A percentile compares a stretch with the other conserved stretches of the same genome.
phyloP scores from a whole-genome alignment of 2,113 vertebrate genomes.

The Aleadryas rufinucha region DNA sequence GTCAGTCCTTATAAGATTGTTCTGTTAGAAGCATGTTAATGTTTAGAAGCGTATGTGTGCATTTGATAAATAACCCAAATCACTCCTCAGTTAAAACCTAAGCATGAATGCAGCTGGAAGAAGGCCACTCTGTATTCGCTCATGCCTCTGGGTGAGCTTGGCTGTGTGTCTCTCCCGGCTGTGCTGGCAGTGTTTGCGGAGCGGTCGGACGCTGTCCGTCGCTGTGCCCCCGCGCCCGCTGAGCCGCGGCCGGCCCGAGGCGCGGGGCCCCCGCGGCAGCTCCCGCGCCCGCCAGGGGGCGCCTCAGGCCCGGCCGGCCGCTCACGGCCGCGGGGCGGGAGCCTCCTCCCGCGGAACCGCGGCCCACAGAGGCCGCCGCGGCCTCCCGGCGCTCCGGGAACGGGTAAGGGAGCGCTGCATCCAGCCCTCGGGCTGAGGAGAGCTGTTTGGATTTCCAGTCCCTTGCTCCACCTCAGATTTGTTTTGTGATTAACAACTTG shows the following conservation, averaged over 20 bases:
- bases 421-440: background rate
- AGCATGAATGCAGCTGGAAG: rapidly evolving
- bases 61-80: background rate
- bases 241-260: no score
- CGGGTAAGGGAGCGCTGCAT: background rate
- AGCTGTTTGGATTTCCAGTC: background rate
- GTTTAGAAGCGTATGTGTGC: background rate
- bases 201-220: background rate
- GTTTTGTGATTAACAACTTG: background rate
- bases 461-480: background rate
- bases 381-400: background rate
- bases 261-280: background rate
- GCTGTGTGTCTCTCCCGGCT: background rate
- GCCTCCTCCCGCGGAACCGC: background rate
- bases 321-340: background rate
- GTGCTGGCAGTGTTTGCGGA: background rate
- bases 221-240: no score
- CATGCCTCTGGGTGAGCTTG: background rate
- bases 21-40: background rate
- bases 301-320: background rate
- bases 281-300: background rate
- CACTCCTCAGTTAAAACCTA: background rate
- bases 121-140: rapidly evolving
- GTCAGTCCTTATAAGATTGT: background rate
- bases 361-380: background rate